A percentile compares a stretch with the other conserved stretches of the same genome.
Evolutionary conservation across 1,140 invertebrate genomes (phyloP).

Genomic region (Rhopalosiphum maidis): DNA sequence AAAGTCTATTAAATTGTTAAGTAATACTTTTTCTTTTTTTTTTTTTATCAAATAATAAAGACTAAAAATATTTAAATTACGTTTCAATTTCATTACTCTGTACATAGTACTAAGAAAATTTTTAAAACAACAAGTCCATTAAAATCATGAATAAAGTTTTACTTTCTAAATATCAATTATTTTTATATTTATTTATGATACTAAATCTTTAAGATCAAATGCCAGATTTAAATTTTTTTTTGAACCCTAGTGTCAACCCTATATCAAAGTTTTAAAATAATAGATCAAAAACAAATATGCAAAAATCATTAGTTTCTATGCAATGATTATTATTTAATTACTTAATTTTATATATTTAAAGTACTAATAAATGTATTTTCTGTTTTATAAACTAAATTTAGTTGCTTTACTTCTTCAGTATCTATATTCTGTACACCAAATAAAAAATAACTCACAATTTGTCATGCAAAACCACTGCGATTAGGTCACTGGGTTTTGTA

Average conservation of each 20-base stretch:
- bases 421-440: background rate
- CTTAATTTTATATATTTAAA: background rate
- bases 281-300: background rate
- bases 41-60: conserved; percentile 13
- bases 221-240: no score
- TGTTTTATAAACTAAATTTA: background rate
- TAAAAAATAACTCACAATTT: background rate
- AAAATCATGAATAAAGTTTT: background rate
- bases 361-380: background rate
- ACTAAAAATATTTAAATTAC: background rate
- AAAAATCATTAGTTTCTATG: background rate
- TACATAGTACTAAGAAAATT: background rate
- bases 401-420: background rate
- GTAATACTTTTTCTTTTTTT: background rate
- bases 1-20: background rate
- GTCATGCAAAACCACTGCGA: background rate
- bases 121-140: background rate
- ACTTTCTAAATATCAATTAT: background rate
- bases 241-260: no score
- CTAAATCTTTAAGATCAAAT: background rate
- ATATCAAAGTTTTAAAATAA: background rate
- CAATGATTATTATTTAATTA: background rate
- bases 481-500: background rate
- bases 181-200: background rate
- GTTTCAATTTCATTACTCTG: background rate